These are phyloP conservation scores for Glaucomys volans DNA, from an alignment of 2,113 vertebrate genomes.

Conservation along the genomic window DNA sequence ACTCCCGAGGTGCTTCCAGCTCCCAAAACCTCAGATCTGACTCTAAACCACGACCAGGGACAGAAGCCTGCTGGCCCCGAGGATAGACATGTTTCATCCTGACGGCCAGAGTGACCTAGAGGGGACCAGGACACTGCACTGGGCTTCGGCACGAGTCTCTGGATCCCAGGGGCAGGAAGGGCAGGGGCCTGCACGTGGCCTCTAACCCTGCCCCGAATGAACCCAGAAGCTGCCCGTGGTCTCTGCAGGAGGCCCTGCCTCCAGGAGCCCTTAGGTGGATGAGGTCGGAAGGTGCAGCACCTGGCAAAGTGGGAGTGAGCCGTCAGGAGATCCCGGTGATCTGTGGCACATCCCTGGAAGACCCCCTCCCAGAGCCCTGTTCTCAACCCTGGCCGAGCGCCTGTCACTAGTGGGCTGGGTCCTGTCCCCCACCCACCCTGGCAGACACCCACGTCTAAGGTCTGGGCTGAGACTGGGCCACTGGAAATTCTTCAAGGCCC, in stretches of 20 bases:
- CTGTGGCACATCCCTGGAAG: neutral
- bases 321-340: neutral
- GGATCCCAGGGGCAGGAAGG: neutral
- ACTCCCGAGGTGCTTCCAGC: neutral
- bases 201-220: neutral
- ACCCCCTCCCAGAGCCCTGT: neutral
- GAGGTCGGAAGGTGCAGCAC: neutral
- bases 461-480: neutral
- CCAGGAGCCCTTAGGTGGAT: neutral
- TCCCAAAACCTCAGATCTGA: neutral
- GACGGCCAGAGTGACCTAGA: neutral
- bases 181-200: neutral
- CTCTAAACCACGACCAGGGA: neutral
- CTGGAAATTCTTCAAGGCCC: neutral
- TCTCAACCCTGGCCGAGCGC: neutral
- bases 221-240: neutral
- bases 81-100: neutral
- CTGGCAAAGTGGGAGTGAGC: neutral
- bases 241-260: neutral
- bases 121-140: too few species aligned
- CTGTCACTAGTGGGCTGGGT: rapidly evolving
- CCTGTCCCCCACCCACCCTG: neutral
- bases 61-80: neutral
- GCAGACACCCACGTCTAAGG: neutral
- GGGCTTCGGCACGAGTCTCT: neutral